Evolutionary conservation across 2,888 invertebrate species (phyloP), one percentile per base, ranked within the genome.

Genomic region (Athalia circularis): DNA sequence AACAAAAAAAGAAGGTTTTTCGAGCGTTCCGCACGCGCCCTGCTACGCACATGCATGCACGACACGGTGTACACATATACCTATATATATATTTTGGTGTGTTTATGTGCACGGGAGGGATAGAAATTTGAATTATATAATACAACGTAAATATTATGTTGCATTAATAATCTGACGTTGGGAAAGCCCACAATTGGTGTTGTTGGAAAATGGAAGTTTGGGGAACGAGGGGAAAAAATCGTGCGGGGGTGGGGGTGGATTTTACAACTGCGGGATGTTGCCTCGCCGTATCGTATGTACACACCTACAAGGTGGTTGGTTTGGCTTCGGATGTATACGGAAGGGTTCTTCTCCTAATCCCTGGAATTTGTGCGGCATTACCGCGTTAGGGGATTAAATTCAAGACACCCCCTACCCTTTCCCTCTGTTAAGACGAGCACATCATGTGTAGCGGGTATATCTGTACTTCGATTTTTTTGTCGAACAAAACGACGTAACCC

Each of bases 341-440:
- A 65, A 84, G 86, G 86, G 84, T 85, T 85, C 85, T 82, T 80
- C 85, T 81, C 86, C 86, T 88, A 88, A 88, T 88, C 87, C 87
- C 81, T 82, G 65, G 81, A 84, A 85, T 86, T 88, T 85, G 85
- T 82, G 29, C 29, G 87, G 88, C 85, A 87, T 87, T 87, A 87
- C 84, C 79, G 84, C 81, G 84, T 85, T 86, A 86, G 84, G 82
- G 85, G 87, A 47, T 75, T 83, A 83, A 86, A 86, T 86, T 83
- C 83, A 82, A 85, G 84, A 84, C 81, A 81, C 80, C 79, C 79
- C 77, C 80, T 81, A 80, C 81, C 79, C 79, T 80, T 80, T 67
- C 80, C 78, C 76, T 78, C 81, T 79, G 80, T 50, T 47, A 75
- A 75, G 74, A 75, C 45, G 57, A 52, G 70, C 45, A 59, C 29